Percentiles rank a stretch among this genome's conserved stretches.
Evolutionary conservation across 2,113 vertebrate species (phyloP).

Genomic region (Bungarus multicinctus): DNA sequence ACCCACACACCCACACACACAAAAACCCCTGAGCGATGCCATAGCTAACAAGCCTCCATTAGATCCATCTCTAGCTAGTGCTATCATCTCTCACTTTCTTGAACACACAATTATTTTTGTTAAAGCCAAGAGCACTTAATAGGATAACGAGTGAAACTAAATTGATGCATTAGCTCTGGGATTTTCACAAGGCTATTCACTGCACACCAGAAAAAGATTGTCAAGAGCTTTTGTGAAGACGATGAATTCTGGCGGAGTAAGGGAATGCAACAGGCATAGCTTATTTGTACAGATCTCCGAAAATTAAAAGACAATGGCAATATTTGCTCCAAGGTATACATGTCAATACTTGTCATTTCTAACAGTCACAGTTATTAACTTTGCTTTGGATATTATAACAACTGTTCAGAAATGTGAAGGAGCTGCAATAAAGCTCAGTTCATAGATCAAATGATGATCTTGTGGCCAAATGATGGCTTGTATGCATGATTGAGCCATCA

Average conservation of each 20-base stretch:
- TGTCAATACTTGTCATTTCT: background rate
- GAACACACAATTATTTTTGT: constrained; percentile 29
- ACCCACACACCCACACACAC: too few species aligned
- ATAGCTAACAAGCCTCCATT: background rate
- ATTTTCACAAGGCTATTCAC: constrained; percentile 16
- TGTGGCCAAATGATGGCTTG: background rate
- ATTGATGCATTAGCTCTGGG: constrained; percentile 24
- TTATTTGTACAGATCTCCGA: background rate
- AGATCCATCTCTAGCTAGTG: background rate
- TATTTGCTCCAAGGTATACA: background rate
- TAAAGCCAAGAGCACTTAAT: constrained; percentile 31
- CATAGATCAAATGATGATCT: background rate
- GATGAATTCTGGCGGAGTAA: background rate
- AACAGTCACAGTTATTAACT: background rate
- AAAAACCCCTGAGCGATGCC: background rate
- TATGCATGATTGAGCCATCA: background rate
- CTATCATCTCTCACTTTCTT: constrained; percentile 19
- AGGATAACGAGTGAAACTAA: constrained; percentile 18
- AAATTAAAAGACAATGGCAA: background rate
- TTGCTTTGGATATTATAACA: background rate
- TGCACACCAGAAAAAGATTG: background rate
- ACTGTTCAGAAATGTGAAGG: background rate
- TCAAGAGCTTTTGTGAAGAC: background rate
- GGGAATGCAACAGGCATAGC: background rate
- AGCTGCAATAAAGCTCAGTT: background rate